A percentile compares a stretch with the other conserved stretches of the same genome.
phyloP scores from a whole-genome alignment of 2,113 vertebrate genomes.

The Mesoclemmys tuberculata region DNA sequence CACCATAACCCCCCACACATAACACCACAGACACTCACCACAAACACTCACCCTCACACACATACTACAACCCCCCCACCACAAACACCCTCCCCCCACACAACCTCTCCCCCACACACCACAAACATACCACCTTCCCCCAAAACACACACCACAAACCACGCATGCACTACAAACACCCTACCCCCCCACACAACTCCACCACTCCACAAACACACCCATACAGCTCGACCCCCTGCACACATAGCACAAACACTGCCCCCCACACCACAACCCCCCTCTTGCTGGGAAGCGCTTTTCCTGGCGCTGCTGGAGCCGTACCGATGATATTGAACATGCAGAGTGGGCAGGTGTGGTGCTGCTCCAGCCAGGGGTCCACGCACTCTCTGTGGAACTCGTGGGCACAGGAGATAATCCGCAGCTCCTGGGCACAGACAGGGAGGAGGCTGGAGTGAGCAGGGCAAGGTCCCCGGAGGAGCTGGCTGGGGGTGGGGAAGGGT shows the following conservation, averaged over 20 bases:
- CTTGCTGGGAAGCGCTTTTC: neutral
- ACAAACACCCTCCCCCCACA: rapidly evolving
- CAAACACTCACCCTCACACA: rapidly evolving
- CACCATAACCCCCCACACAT: neutral
- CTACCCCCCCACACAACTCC: neutral
- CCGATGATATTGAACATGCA: slow-evolving; percentile 99
- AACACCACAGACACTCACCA: neutral
- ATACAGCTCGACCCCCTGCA: too few species aligned
- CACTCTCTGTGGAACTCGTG: slow-evolving; percentile 97
- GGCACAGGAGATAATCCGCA: slow-evolving; percentile 95
- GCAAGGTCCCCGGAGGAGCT: neutral
- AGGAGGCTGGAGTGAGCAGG: neutral
- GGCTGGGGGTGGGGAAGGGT: neutral
- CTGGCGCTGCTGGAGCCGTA: slow-evolving; percentile 71
- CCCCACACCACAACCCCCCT: rapidly evolving
- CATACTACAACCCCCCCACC: neutral
- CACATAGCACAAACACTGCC: rapidly evolving
- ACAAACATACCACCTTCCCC: too few species aligned
- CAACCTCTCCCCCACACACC: neutral
- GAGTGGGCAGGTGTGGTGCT: slow-evolving; percentile 95
- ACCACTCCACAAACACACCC: too few species aligned
- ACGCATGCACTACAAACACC: too few species aligned
- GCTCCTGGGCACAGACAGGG: slow-evolving; percentile 80
- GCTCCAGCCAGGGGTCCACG: slow-evolving; percentile 96
- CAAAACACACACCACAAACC: too few species aligned